A percentile compares a stretch with the other conserved stretches of the same genome.
Evolutionary conservation across 92 coral and sea anemone genomes (phyloP).

Genomic region (Palythoa grandis): DNA sequence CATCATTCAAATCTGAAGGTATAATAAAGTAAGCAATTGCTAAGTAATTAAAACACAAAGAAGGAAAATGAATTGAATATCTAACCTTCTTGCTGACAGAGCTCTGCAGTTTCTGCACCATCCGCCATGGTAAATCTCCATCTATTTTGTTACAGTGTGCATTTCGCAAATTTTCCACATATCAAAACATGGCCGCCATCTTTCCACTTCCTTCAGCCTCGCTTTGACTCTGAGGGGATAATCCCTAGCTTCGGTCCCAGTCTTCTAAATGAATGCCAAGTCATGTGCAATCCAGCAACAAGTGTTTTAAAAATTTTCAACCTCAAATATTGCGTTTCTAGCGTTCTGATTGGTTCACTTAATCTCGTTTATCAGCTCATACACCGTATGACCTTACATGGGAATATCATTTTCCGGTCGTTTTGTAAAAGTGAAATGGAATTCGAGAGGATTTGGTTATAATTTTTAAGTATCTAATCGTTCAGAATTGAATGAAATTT

Average conservation of each 20-base stretch:
- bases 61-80: neutral
- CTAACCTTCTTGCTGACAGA: constrained; percentile 42
- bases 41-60: neutral
- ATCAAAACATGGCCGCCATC: constrained; percentile 76
- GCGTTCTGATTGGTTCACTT: no score
- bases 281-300: no score
- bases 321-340: no score
- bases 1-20: constrained; percentile 61
- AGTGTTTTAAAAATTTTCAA: no score
- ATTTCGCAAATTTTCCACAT: constrained; percentile 33
- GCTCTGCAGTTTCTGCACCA: constrained; percentile 33
- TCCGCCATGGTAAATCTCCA: constrained; percentile 45
- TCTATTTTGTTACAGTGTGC: constrained; percentile 34
- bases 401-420: no score
- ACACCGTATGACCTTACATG: no score
- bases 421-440: no score
- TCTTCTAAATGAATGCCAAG: no score
- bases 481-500: no score
- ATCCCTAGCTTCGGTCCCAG: neutral
- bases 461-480: no score
- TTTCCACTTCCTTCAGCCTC: constrained; percentile 69
- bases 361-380: no score
- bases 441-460: no score
- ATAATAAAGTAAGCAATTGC: constrained; percentile 6
- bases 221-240: constrained; percentile 37